Evolutionary conservation across 2,797 vertebrate species (phyloP), one percentile per base, ranked within the genome.

Genomic region (Emys orbicularis): DNA sequence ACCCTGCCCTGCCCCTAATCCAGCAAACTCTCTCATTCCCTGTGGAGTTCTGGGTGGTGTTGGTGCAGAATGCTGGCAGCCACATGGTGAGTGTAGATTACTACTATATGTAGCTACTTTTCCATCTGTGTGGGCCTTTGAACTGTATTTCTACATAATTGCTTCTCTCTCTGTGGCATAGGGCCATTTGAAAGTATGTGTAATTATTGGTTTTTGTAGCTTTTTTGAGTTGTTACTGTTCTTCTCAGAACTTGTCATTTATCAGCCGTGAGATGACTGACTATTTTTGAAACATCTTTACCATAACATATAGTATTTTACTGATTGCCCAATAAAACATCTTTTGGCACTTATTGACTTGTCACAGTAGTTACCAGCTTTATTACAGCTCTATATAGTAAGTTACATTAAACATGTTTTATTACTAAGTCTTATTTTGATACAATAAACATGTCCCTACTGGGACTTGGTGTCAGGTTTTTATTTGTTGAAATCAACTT

Each of bases 331-430:
- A 47, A 34, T 89, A 18, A 61, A 76, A 10, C 0, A 1, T 80
- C 52, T 72, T 93, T 93, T 53, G 83, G 89, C 95, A 53, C 68
- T 87, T 93, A 27, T 10, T 76, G 16, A 31, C 23, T 96, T 93
- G 18, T 2, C 44, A 10, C 5, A 83, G n/a, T 77, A 80, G 86
- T 4, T 88, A 31, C 19, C 6, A 23, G 34, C 50, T 84, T 1
- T 91, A 16, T 86, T 84, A 68, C 44, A 41, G 37, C 37, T 23
- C 37, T 72, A 25, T 91, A 27, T 74, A 19, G 29, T 80, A 72
- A 87, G 92, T 81, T 57, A 27, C 68, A 49, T 89, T 91, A 81
- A 5, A 9, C 12, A 0, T 29, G 5, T 86, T 83, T 88, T 37
- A 88, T 81, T 72, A 47, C 53, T 44, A 44, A 23, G 44, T 52